Conservation (phyloP, 2,113 vertebrate species). For the Eira barbara region DNA sequence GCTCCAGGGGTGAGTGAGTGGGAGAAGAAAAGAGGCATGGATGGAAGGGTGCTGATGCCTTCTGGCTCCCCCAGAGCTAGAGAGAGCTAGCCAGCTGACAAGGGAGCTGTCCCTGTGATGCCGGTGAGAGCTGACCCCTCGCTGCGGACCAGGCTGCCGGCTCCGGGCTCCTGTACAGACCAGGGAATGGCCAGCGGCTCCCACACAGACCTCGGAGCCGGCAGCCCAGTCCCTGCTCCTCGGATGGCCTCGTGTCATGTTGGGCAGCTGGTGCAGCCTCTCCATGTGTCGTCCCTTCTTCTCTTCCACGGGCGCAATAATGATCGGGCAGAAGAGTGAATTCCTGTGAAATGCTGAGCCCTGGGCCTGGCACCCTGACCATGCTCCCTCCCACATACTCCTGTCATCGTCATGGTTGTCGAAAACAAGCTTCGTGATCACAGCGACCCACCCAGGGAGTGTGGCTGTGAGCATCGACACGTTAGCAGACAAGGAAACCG, state of each 20-base stretch:
- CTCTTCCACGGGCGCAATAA: rapidly evolving
- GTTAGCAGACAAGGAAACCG: not conserved
- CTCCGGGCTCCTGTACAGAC: rapidly evolving
- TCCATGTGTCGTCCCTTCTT: not conserved
- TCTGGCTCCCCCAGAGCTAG: not conserved
- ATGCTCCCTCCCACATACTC: rapidly evolving
- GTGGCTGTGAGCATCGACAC: rapidly evolving
- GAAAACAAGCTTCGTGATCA: rapidly evolving
- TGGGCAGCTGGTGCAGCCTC: too few relatives aligned
- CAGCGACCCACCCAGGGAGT: not conserved
- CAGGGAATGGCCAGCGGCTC: rapidly evolving
- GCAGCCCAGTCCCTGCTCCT: not conserved
- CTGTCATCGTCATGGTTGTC: rapidly evolving
- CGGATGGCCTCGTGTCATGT: too few relatives aligned
- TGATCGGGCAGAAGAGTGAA: not conserved
- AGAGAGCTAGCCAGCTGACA: not conserved
- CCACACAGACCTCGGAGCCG: rapidly evolving
- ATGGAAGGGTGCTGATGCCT: not conserved
- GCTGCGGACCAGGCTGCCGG: not conserved
- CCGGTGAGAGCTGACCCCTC: not conserved
- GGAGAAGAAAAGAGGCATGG: not conserved
- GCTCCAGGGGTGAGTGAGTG: rapidly evolving
- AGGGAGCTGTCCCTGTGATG: not conserved
- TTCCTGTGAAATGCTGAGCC: not conserved
- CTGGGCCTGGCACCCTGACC: rapidly evolving